These are phyloP conservation scores for Oreochromis mossambicus DNA, from an alignment of 2,797 vertebrate genomes.

Conservation along the genomic window DNA sequence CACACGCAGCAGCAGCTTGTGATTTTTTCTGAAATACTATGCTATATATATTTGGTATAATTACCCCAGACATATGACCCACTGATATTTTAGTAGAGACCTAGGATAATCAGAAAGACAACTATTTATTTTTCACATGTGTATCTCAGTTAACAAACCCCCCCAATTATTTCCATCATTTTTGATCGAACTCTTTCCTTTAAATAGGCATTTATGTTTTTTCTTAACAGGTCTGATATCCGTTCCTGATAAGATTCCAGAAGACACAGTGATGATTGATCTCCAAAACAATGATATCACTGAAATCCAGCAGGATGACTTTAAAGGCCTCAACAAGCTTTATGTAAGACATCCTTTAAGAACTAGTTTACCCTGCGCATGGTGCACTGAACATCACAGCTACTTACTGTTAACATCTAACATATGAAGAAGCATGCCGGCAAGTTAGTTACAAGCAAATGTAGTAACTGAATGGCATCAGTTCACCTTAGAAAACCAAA, in stretches of 20 bases:
- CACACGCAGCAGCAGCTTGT: background rate
- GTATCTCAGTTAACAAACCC: background rate
- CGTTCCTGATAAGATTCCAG: slow-evolving; percentile 88
- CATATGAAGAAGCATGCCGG: background rate
- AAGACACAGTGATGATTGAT: slow-evolving; percentile 89
- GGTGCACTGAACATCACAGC: background rate
- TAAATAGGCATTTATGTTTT: background rate
- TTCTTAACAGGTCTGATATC: slow-evolving; percentile 82
- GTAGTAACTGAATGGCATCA: background rate
- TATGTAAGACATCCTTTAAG: slow-evolving; percentile 80
- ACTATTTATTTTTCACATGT: background rate
- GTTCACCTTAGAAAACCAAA: background rate
- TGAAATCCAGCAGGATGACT: slow-evolving; percentile 93
- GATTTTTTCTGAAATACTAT: background rate
- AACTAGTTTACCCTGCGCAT: background rate
- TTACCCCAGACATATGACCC: background rate
- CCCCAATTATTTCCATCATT: accelerated
- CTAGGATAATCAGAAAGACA: background rate
- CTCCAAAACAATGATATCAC: slow-evolving; percentile 98
- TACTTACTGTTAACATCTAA: background rate
- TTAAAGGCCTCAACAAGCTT: slow-evolving; percentile 87
- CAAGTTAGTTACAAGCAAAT: background rate
- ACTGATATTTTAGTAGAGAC: background rate
- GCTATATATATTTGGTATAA: background rate
- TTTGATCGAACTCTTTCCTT: background rate